Evolutionary conservation across 1,140 invertebrate species (phyloP).

Genomic region (Agrypnia vestita): DNA sequence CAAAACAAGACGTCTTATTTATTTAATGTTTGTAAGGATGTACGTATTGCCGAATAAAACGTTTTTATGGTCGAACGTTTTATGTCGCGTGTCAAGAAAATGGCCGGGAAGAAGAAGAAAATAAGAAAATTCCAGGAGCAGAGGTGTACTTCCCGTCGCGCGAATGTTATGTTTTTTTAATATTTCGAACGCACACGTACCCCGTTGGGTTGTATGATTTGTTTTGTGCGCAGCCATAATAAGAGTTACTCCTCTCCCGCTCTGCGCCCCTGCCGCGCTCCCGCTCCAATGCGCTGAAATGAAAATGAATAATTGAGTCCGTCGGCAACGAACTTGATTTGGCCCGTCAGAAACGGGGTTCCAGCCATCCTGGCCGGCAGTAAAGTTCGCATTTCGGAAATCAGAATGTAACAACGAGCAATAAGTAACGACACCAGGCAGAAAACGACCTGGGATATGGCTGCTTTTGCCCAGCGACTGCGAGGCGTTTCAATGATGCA

Average conservation of each 20-base stretch:
- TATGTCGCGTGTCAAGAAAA: too few species aligned
- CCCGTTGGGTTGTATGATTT: neutral
- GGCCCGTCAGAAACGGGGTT: conserved; percentile 1
- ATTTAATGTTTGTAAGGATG: too few species aligned
- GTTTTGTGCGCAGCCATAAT: conserved; percentile 9
- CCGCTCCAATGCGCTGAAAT: conserved; percentile 49
- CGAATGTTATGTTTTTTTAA: neutral
- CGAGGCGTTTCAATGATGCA: neutral
- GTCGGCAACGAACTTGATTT: conserved; percentile 53
- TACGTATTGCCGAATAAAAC: too few species aligned
- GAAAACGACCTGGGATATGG: conserved; percentile 3
- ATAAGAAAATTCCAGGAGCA: neutral
- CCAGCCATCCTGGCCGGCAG: neutral
- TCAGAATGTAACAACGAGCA: conserved; percentile 3
- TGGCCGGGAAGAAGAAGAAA: too few species aligned
- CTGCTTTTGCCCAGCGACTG: neutral
- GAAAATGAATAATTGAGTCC: conserved; percentile 59
- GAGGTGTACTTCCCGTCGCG: neutral
- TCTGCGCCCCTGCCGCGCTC: neutral
- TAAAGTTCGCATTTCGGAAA: neutral
- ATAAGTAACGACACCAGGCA: neutral
- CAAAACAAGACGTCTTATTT: too few species aligned
- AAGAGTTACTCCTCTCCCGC: neutral
- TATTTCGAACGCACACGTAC: neutral
- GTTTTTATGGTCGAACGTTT: too few species aligned